phyloP scores from a whole-genome alignment of 2,113 vertebrate species.

The Morone chrysops region DNA sequence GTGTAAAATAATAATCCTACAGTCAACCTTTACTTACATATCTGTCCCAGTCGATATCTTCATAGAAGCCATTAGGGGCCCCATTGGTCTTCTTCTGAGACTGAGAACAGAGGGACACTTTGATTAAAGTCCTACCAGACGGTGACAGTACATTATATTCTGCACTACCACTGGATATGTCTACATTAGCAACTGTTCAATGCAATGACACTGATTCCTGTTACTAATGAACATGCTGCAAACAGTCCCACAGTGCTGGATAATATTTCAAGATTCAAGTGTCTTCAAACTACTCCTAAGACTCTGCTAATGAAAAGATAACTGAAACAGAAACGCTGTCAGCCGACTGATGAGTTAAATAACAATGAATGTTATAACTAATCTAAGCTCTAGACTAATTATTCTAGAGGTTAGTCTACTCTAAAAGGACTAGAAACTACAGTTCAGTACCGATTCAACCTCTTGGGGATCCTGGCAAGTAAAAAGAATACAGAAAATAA shows the following conservation, averaged over 20 bases:
- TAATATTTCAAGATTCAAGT: slow-evolving; percentile 4
- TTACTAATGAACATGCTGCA: not conserved
- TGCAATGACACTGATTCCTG: not conserved
- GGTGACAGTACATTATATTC: slow-evolving; percentile 3
- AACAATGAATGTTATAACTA: not conserved
- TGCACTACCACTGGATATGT: not conserved
- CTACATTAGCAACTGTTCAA: slow-evolving; percentile 1
- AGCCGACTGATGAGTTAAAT: not conserved
- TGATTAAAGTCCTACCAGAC: slow-evolving; percentile 22
- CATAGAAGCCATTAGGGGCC: slow-evolving; percentile 95
- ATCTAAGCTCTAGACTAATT: slow-evolving; percentile 41
- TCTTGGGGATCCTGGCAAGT: slow-evolving; percentile 79
- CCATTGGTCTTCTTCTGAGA: slow-evolving; percentile 94
- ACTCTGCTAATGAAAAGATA: slow-evolving; percentile 2
- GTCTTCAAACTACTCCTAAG: not conserved
- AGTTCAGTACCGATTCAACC: slow-evolving; percentile 81
- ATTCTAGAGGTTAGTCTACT: not conserved
- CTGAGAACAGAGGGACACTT: slow-evolving; percentile 51
- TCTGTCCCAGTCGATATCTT: slow-evolving; percentile 98
- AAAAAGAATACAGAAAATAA: slow-evolving; percentile 60
- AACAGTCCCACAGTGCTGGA: not conserved
- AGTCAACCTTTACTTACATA: slow-evolving; percentile 88
- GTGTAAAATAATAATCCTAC: not conserved
- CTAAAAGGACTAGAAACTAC: slow-evolving; percentile 41
- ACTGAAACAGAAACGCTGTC: slow-evolving; percentile 17